Base-by-base conservation (phyloP, 1,140 invertebrate genomes). In the Temnothorax longispinosus region DNA sequence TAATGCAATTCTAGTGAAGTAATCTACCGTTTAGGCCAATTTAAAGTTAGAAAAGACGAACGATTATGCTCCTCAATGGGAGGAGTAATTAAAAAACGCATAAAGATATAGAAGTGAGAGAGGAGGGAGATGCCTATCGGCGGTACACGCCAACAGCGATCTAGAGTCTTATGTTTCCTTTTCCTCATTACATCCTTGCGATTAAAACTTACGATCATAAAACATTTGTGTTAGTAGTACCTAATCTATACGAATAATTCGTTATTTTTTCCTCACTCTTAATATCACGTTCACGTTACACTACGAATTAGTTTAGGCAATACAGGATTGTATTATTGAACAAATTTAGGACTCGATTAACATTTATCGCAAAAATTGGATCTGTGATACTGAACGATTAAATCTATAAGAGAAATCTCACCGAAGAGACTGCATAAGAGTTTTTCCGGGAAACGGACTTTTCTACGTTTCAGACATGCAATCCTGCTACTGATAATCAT, bases 1-100 rank as follows among this genome's bases (percentile, higher is more conserved):
- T 94, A 81, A 94, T 91, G 91, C 91, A 91, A 94, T 91, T 85
- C 78, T 94, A 94, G 92, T 91, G 88, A 92, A 85, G 89, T 93
- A 93, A 94, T 90, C 89, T 87, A 89, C 62, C 65, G 81, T 90
- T 78, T 90, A 89, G 86, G 71, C 80, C 77, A 88, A 88, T 81
- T 82, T 90, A 90, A 88, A 71, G 41, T 82, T 89, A 80, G 85
- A 88, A 65, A 81, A 62, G 18, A 54, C 58, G 76, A 77, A 89
- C 64, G 86, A 72, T 89, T 64, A 65, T 44, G 58, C 56, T 90
- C 64, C 75, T 75, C 69, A 35, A 62, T 7, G 81, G 58, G 87
- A 0, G 27, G 60, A 85, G 69, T 81, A 72, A 52, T 84, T 74
- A 69, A 62, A 78, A 27, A 69, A 80, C 85, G 69, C 44, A 77